A percentile compares a stretch with the other conserved stretches of the same genome.
Evolutionary conservation across 2,797 vertebrate species (phyloP).

Genomic region (Harpagifer antarcticus): DNA sequence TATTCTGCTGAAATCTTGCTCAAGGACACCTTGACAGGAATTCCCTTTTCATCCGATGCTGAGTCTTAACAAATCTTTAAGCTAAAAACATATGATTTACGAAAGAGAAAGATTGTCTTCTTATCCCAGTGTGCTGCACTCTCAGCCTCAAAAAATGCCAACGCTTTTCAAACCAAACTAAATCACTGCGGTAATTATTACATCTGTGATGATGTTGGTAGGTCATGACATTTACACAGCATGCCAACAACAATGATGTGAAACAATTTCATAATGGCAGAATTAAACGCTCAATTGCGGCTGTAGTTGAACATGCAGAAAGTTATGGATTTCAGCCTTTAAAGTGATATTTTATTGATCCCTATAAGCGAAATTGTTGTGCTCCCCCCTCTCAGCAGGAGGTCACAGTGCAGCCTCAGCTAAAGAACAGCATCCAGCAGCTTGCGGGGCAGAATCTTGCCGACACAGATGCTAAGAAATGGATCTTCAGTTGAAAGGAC

Average conservation of each 20-base stretch:
- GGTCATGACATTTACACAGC: slow-evolving; percentile 46
- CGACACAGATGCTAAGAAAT: slow-evolving; percentile 39
- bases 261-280: slow-evolving; percentile 24
- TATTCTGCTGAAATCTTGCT: slow-evolving; percentile 16
- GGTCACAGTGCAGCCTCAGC: slow-evolving; percentile 40
- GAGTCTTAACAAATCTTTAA: neutral
- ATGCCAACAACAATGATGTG: slow-evolving; percentile 3
- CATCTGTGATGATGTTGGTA: slow-evolving; percentile 26
- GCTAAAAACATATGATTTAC: neutral
- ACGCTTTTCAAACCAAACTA: slow-evolving; percentile 34
- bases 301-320: slow-evolving; percentile 17
- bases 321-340: slow-evolving; percentile 41
- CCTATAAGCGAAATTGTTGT: slow-evolving; percentile 19
- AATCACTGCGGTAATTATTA: slow-evolving; percentile 48
- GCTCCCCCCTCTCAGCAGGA: slow-evolving; percentile 10
- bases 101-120: neutral
- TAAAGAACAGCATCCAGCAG: slow-evolving; percentile 36
- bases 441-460: slow-evolving; percentile 22
- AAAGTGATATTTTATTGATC: slow-evolving; percentile 54
- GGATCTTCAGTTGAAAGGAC: slow-evolving; percentile 35
- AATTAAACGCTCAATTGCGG: slow-evolving; percentile 21
- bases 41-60: slow-evolving; percentile 23
- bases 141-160: slow-evolving; percentile 29
- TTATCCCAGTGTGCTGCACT: neutral
- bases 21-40: slow-evolving; percentile 48